phyloP scores from a whole-genome alignment of 2,888 invertebrate species.

The Branchellion lobata region DNA sequence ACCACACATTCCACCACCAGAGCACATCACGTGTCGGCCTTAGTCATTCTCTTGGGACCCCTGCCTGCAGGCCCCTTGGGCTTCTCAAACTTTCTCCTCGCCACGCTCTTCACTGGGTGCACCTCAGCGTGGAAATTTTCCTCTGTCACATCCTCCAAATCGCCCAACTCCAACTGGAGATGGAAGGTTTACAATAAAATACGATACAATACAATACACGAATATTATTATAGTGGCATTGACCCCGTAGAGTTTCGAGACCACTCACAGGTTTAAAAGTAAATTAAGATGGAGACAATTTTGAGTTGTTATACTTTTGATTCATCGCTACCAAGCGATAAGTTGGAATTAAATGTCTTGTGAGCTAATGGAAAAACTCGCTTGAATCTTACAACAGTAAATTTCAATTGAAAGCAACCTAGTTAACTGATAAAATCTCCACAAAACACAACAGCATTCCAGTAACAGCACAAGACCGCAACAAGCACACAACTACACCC shows the following conservation, averaged over 20 bases:
- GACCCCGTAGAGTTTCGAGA: background rate
- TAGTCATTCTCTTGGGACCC: slow-evolving; percentile 77
- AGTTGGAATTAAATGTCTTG: too few species aligned
- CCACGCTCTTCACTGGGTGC: slow-evolving; percentile 78
- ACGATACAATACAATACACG: background rate
- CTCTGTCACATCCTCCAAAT: slow-evolving; percentile 83
- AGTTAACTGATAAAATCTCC: too few species aligned
- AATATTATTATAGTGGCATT: background rate
- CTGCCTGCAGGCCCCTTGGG: slow-evolving; percentile 92
- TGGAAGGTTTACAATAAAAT: background rate
- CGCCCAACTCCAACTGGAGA: slow-evolving; percentile 83
- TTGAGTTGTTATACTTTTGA: too few species aligned
- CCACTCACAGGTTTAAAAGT: background rate
- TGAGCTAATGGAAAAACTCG: too few species aligned
- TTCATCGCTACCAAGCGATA: too few species aligned
- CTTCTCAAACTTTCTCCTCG: slow-evolving; percentile 73
- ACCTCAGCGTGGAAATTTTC: slow-evolving; percentile 87
- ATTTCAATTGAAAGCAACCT: too few species aligned
- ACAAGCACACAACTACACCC: too few species aligned
- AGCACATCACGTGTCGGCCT: too few species aligned
- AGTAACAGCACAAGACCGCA: too few species aligned
- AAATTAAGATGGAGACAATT: background rate
- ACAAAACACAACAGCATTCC: too few species aligned
- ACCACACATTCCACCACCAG: too few species aligned
- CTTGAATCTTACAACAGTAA: too few species aligned